phyloP scores from a whole-genome alignment of 2,888 invertebrate genomes.

The Patella pellucida region DNA sequence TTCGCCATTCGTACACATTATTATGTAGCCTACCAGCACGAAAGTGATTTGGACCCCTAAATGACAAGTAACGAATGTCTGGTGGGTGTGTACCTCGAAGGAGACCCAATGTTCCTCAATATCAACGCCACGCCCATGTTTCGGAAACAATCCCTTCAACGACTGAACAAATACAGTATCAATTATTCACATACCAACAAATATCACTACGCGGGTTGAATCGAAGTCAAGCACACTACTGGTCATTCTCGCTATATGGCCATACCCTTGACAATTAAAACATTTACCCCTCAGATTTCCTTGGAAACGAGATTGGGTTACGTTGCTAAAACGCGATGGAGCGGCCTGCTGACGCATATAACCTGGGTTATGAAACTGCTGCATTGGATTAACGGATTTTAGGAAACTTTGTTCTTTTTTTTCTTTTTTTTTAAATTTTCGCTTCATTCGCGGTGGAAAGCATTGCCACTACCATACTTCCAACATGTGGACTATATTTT shows the following conservation, averaged over 20 bases:
- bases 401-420: conserved; percentile 1
- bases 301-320: neutral
- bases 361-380: too few species aligned
- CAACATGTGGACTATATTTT: neutral
- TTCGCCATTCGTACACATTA: too few species aligned
- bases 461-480: neutral
- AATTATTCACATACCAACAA: too few species aligned
- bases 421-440: neutral
- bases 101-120: too few species aligned
- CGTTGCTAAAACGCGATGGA: neutral
- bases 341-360: neutral
- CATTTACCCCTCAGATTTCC: neutral
- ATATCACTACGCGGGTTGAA: neutral
- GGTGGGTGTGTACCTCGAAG: too few species aligned
- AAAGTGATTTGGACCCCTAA: too few species aligned
- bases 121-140: too few species aligned
- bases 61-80: too few species aligned
- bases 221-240: neutral
- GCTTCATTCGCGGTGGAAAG: neutral
- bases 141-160: too few species aligned
- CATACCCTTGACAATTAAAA: neutral
- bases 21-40: too few species aligned
- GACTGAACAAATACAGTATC: too few species aligned
- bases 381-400: neutral
- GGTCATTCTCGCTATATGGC: neutral